A percentile compares a stretch with the other conserved stretches of the same genome.
Conservation (phyloP, 2,113 vertebrate species). For the Siniperca chuatsi region DNA sequence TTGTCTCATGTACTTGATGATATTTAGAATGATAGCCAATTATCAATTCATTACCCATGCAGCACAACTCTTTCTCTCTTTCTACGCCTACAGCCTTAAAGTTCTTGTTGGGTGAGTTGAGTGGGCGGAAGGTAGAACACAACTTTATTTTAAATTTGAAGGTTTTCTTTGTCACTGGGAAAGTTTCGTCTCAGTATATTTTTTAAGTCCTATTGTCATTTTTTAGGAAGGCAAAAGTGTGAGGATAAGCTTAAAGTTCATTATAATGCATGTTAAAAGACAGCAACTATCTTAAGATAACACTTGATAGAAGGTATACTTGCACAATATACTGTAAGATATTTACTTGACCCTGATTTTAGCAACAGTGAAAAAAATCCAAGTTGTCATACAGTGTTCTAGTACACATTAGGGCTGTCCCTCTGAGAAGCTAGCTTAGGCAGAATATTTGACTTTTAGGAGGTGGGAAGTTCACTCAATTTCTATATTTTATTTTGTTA, state of each 20-base stretch:
- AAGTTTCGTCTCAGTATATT: conserved; percentile 27
- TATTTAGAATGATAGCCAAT: conserved; percentile 67
- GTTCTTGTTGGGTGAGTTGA: conserved; percentile 54
- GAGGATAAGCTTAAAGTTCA: neutral
- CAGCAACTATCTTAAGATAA: neutral
- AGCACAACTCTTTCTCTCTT: conserved; percentile 45
- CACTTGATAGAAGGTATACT: neutral
- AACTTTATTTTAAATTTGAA: conserved; percentile 56
- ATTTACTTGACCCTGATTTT: neutral
- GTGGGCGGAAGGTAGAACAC: conserved; percentile 66
- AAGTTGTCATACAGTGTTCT: too few relatives aligned
- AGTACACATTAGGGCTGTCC: neutral
- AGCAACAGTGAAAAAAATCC: too few relatives aligned
- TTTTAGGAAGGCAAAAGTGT: neutral
- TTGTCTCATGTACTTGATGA: conserved; percentile 50
- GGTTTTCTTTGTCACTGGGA: conserved; percentile 43
- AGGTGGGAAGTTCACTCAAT: neutral
- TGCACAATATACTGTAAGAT: neutral
- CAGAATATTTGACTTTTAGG: neutral
- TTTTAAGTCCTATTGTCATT: conserved; percentile 12
- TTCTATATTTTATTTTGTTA: neutral
- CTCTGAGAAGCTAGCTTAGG: neutral
- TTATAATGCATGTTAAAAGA: neutral
- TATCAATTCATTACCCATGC: conserved; percentile 69
- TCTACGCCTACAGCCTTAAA: conserved; percentile 54